Conservation (phyloP, 2,888 invertebrate genomes). For the Sycophila texana region DNA sequence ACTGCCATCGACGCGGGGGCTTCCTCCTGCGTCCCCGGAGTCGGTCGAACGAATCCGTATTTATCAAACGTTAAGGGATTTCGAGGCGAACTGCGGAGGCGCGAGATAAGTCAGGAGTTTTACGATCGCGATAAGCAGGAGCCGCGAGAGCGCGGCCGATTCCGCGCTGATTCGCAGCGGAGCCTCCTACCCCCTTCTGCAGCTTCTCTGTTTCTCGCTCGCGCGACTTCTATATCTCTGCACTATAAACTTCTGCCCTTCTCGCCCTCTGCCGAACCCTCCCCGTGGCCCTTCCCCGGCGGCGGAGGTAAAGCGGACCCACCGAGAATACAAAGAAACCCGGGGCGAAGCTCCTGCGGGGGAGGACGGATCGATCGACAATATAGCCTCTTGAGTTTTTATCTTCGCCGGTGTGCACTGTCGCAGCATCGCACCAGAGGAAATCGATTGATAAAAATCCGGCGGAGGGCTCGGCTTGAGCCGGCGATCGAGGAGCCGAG, state of each 20-base stretch:
- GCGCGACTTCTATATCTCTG: slow-evolving; percentile 15
- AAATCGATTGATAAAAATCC: slow-evolving; percentile 49
- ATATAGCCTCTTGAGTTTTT: slow-evolving; percentile 46
- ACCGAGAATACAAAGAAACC: slow-evolving; percentile 38
- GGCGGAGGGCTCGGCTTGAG: slow-evolving; percentile 19
- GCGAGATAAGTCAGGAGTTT: slow-evolving; percentile 62
- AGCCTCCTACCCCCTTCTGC: neutral
- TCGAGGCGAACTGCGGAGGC: slow-evolving; percentile 59
- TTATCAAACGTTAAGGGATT: slow-evolving; percentile 65
- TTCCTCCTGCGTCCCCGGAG: too few species aligned
- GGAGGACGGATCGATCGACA: slow-evolving; percentile 8
- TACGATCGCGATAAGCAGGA: slow-evolving; percentile 61
- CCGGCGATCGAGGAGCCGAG: neutral
- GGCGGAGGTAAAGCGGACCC: slow-evolving; percentile 18
- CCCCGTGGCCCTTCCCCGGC: neutral
- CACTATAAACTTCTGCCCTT: slow-evolving; percentile 31
- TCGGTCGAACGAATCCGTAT: slow-evolving; percentile 58
- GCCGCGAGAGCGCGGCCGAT: slow-evolving; percentile 46
- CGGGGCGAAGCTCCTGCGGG: slow-evolving; percentile 5
- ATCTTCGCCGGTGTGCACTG: slow-evolving; percentile 3
- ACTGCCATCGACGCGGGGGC: slow-evolving; percentile 56
- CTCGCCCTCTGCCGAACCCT: slow-evolving; percentile 1
- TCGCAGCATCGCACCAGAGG: neutral
- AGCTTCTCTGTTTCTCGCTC: neutral
- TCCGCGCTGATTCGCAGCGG: slow-evolving; percentile 48